Base-by-base conservation (phyloP, 1,140 invertebrate genomes). In the Tetranychus urticae region DNA sequence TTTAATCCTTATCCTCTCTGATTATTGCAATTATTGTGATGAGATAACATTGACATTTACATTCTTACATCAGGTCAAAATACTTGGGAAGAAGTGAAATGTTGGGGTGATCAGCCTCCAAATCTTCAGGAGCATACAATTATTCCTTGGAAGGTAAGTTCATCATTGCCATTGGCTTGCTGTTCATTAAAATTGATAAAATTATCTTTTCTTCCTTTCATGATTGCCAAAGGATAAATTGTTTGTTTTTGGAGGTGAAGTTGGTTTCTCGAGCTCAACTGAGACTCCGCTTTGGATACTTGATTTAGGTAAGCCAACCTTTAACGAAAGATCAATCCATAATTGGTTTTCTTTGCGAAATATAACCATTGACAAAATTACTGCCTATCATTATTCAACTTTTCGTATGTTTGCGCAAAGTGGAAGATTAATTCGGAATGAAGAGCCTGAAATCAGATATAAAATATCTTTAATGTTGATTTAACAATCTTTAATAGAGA, bases 281-380 rank as follows among this genome's bases (percentile, higher is more conserved):
- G 86, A 88, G 71, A 87, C 85, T 0, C 86, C 87, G 13, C 76
- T 91, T 1, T 92, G 88, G 88, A 80, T 86, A 61, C 86, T 88
- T 67, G 81, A 86, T 65, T 79, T 86, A 81, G 79, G 84, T 55
- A 36, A 23, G 31, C 56, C 23, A 23, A 23, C 23, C 23, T 23
- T 23, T 23, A 23, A 23, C 23, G 23, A 23, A 23, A 23, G 23
- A 23, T 23, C 23, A 23, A 23, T 23, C 23, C 23, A 23, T 42
- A 10, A 42, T 42, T 1, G 39, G 10, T 42, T 42, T 42, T 5
- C 5, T 42, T 42, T 42, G 39, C 23, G 0, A 23, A 23, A 23
- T 23, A 23, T 23, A 23, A 23, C 23, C 23, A 23, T 23, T 23
- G 23, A 23, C 23, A 23, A 23, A 23, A 23, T 0, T 23, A 23